These are phyloP conservation scores for Myiagra hebetior DNA, from an alignment of 2,113 vertebrate genomes.

Conservation along the genomic window DNA sequence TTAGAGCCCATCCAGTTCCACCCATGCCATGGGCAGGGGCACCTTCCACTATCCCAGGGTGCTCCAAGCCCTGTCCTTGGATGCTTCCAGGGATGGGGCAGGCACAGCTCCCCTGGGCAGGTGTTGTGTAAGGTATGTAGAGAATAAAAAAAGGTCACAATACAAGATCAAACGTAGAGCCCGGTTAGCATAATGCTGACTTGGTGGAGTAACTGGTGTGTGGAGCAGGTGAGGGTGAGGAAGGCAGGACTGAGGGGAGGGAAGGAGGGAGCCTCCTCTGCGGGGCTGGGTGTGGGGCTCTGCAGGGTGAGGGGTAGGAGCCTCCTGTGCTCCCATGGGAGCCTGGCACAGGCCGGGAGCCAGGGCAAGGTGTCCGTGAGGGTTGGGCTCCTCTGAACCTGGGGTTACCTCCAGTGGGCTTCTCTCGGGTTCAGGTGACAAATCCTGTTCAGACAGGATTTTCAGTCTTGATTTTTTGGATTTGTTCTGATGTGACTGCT, in stretches of 20 bases:
- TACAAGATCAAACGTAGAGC: neutral
- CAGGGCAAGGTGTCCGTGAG: neutral
- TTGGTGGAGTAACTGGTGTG: neutral
- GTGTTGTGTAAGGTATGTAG: neutral
- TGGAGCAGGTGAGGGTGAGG: neutral
- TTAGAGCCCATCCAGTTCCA: fast-evolving
- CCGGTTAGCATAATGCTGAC: neutral
- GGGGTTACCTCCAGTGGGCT: neutral
- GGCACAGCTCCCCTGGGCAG: neutral
- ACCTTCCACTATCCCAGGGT: fast-evolving
- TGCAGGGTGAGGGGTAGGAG: neutral
- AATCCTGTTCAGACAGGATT: neutral
- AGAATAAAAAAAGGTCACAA: neutral
- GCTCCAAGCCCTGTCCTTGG: neutral
- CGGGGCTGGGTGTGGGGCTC: neutral
- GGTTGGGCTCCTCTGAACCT: neutral
- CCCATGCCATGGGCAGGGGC: neutral
- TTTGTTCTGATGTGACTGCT: neutral
- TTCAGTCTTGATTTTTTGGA: neutral
- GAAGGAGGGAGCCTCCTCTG: neutral
- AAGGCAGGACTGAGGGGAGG: neutral
- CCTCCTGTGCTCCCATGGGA: neutral
- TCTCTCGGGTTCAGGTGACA: neutral
- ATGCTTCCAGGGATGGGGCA: neutral
- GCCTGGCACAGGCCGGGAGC: neutral